Conservation (phyloP, 2,888 invertebrate species). For the Sarcophaga subvicina region DNA sequence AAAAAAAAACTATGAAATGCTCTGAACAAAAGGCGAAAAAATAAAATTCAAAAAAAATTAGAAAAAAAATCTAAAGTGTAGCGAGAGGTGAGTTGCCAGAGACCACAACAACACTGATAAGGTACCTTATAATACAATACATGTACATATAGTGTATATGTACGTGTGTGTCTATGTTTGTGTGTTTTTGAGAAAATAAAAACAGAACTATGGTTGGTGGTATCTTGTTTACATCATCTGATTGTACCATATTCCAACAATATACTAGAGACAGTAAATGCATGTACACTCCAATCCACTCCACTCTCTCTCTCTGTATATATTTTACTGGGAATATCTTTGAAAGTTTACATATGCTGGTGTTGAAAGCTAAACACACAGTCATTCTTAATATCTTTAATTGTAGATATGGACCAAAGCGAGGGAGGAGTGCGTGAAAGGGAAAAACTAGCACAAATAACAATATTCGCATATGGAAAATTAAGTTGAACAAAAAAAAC, state of each 20-base stretch:
- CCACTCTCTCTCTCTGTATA: background rate
- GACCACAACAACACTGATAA: constrained; percentile 26
- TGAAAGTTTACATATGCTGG: constrained; percentile 59
- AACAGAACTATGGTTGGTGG: constrained; percentile 40
- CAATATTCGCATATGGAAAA: no score
- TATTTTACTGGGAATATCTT: constrained; percentile 21
- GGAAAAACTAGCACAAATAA: no score
- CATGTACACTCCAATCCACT: background rate
- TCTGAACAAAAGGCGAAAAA: no score
- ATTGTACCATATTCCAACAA: constrained; percentile 18
- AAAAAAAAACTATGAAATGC: constrained; percentile 24
- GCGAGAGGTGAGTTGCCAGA: background rate
- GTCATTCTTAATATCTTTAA: no score
- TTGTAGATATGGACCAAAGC: no score
- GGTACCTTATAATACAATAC: background rate
- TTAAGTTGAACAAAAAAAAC: no score
- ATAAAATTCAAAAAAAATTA: background rate
- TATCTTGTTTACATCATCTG: constrained; percentile 58
- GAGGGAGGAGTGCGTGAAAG: no score
- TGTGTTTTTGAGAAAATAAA: background rate
- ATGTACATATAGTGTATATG: no score
- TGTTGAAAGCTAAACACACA: constrained; percentile 53
- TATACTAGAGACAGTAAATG: no score
- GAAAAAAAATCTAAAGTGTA: constrained; percentile 11
- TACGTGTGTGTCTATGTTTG: no score